Evolutionary conservation across 2,797 vertebrate genomes (phyloP), one percentile per base, ranked within the genome.

Genomic region (Sebastes ruberrimus): DNA sequence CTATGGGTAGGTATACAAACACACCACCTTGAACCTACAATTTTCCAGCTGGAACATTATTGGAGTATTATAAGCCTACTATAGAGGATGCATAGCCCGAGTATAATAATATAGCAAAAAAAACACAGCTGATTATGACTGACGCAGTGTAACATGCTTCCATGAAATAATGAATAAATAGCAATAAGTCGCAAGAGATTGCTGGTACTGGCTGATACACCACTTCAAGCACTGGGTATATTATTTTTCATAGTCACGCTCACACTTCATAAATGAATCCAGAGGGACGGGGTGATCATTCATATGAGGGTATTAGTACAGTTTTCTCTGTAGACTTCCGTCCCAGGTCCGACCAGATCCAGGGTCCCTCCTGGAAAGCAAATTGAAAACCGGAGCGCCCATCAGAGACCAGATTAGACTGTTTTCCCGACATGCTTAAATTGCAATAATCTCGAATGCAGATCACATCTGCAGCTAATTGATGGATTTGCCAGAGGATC

Each of bases 401-500:
- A 93, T 93, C 83, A 76, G 94, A 94, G 95, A 94, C 88, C 56
- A 92, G 93, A 94, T 96, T 95, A 95, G 91, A 84, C 89, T 66
- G 74, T 87, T 93, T 92, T 89, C 91, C 92, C 71, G 61, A 89
- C 93, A 91, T 92, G 90, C 90, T 94, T 92, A 93, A 95, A 95
- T 93, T 94, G 93, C 86, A 86, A 89, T 93, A 93, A 96, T 95
- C 94, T 93, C 62, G 80, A 86, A 95, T 95, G 94, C 95, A 94
- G 94, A 96, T 95, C 95, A 95, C 95, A 95, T 96, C 94, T 94
- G 91, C 88, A 85, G 90, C 90, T 96, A 95, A 96, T 94, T 95
- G 95, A 95, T 94, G 95, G 95, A 95, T 96, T 96, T 95, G 93
- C 93, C 89, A 88, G 84, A 91, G 93, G 94, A 95, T 94, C 91